These are phyloP conservation scores for Solea solea DNA, from an alignment of 2,113 vertebrate genomes.

Conservation along the genomic window DNA sequence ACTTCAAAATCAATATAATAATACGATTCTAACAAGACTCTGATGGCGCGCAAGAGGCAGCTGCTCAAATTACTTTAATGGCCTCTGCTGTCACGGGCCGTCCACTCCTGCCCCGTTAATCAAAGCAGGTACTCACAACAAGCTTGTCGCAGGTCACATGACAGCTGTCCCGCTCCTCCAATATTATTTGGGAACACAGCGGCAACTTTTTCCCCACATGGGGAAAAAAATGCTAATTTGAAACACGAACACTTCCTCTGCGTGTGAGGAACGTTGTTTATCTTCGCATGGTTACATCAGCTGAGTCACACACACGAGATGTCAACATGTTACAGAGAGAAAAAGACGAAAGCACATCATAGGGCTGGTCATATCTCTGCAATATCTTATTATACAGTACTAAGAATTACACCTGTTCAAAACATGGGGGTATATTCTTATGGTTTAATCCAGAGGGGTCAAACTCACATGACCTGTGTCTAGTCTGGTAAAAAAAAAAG, in stretches of 20 bases:
- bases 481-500: no score
- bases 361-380: no score
- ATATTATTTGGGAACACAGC: neutral
- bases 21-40: slow-evolving; percentile 55
- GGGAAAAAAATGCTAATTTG: no score
- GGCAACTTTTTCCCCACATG: neutral
- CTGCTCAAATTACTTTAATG: slow-evolving; percentile 44
- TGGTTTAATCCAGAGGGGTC: no score
- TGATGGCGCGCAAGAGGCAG: slow-evolving; percentile 42
- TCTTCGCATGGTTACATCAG: neutral
- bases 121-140: slow-evolving; percentile 19
- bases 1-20: slow-evolving; percentile 52
- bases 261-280: neutral
- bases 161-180: neutral
- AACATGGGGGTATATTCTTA: no score
- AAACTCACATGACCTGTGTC: no score
- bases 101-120: slow-evolving; percentile 25
- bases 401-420: no score
- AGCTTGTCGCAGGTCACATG: neutral
- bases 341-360: no score
- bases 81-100: slow-evolving; percentile 34
- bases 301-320: neutral
- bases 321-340: neutral
- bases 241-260: neutral
- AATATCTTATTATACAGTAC: no score